Base-by-base conservation (phyloP, 2,113 vertebrate species). In the Halichoeres trimaculatus region DNA sequence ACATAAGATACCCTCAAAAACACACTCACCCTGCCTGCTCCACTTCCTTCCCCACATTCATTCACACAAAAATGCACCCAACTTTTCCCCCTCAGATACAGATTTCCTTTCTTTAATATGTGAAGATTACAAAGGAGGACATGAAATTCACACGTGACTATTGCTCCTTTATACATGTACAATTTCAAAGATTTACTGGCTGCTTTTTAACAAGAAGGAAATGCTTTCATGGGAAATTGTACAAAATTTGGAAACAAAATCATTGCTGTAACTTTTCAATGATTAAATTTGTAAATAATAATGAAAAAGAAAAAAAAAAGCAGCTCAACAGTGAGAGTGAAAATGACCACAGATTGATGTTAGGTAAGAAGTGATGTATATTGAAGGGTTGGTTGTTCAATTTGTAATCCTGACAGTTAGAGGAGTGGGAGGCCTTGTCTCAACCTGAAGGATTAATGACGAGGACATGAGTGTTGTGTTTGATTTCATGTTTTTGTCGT, bases 1-100 rank as follows among this genome's bases (percentile, higher is more conserved):
- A 76, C 38, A 45, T 77, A 83, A 83, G 59, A 70, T 12, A 1
- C 19, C 43, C 17, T 52, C n/a, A 38, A 53, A 53, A 57, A 61
- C 65, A 70, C 50, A 34, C 66, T 50, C 65, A 64, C 59, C 30
- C 78, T 26, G 30, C 50, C 51, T 5, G 16, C 26, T 75, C 19
- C 50, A 35, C 41, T 52, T 67, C 20, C 26, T 76, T 72, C 19
- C 35, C 67, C 51, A 72, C 57, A 26, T 54, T 65, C 23, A 51
- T 38, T 59, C 51, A 59, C 53, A 61, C 45, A 26, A 43, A 71
- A 62, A 85, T 62, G 51, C 64, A 76, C 12, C 36, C 19, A 17
- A 19, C 17, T 19, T 45, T 45, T 8, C 17, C 7, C 43, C 17
- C 17, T 45, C 43, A 19, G 17, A 45, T 8, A 45, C 16, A 45